Evolutionary conservation across 1,140 invertebrate species (phyloP).

Genomic region (Nebria ingens): DNA sequence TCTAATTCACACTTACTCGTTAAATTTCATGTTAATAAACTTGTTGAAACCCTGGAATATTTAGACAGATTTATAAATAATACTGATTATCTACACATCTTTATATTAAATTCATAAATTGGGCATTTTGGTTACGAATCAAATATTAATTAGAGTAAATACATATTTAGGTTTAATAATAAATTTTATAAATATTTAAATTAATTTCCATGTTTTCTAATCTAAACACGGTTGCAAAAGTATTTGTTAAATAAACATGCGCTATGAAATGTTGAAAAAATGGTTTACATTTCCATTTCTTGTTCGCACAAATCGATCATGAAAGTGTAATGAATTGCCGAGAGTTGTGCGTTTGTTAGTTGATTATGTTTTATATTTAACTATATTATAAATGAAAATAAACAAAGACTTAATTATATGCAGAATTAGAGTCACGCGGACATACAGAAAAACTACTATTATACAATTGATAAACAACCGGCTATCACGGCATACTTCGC

Average conservation of each 20-base stretch:
- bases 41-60: neutral
- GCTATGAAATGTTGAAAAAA: neutral
- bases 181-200: too few relatives aligned
- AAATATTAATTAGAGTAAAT: too few relatives aligned
- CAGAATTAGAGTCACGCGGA: neutral
- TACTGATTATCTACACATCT: too few relatives aligned
- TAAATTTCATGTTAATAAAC: neutral
- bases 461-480: neutral
- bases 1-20: neutral
- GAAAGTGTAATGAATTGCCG: neutral
- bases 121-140: too few relatives aligned
- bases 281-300: neutral
- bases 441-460: neutral
- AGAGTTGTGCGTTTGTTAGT: too few relatives aligned
- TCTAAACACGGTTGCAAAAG: neutral
- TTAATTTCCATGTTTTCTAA: too few relatives aligned
- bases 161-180: too few relatives aligned
- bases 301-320: neutral
- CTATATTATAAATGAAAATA: constrained; percentile 1
- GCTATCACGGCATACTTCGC: neutral
- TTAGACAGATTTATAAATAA: neutral
- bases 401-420: neutral
- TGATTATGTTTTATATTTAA: neutral
- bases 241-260: neutral
- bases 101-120: too few relatives aligned